phyloP scores from a whole-genome alignment of 2,888 invertebrate species.

The Platypus cylindrus region DNA sequence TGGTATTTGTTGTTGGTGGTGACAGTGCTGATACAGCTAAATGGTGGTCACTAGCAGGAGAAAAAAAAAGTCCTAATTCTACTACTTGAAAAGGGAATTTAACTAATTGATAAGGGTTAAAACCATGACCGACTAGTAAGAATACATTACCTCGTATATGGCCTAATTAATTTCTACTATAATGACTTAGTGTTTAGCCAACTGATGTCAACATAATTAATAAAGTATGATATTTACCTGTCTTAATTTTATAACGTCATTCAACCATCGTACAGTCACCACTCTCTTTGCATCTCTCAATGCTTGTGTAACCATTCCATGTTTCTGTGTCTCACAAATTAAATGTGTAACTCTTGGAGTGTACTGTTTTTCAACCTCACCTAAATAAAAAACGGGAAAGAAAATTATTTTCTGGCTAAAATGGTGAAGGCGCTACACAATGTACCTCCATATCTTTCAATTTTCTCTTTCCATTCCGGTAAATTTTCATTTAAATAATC shows the following conservation, averaged over 20 bases:
- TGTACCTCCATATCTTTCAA: conserved; percentile 34
- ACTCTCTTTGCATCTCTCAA: conserved; percentile 54
- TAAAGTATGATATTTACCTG: conserved; percentile 35
- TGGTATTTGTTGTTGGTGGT: neutral
- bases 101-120: too few relatives aligned
- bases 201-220: neutral
- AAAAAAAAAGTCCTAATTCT: too few relatives aligned
- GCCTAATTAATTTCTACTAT: too few relatives aligned
- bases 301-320: conserved; percentile 81
- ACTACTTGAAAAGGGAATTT: too few relatives aligned
- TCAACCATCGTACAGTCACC: conserved; percentile 81
- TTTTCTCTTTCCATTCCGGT: conserved; percentile 32
- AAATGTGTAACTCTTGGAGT: conserved; percentile 83
- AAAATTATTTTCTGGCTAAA: conserved; percentile 3
- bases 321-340: conserved; percentile 79
- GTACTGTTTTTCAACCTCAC: conserved; percentile 77
- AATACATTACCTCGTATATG: too few relatives aligned
- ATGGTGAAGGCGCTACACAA: too few relatives aligned
- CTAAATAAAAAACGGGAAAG: conserved; percentile 30
- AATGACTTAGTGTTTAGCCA: too few relatives aligned
- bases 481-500: conserved; percentile 28
- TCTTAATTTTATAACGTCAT: conserved; percentile 76
- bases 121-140: too few relatives aligned
- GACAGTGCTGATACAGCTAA: too few relatives aligned
- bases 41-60: too few relatives aligned